Evolutionary conservation across 1,140 invertebrate species (phyloP).

Genomic region (Mesaphorura yosii): DNA sequence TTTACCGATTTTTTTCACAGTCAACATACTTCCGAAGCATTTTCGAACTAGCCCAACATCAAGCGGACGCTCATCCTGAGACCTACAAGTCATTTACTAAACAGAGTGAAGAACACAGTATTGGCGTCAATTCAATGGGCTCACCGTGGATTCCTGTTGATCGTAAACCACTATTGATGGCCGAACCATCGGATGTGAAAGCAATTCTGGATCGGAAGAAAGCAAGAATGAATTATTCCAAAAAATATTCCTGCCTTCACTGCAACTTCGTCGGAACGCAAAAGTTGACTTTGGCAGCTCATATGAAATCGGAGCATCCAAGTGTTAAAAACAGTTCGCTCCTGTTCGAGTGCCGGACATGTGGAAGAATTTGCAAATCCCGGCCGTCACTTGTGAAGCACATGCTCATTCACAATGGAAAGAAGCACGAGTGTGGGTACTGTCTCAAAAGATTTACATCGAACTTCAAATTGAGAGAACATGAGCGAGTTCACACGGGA

Average conservation of each 20-base stretch:
- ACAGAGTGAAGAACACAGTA: slow-evolving; percentile 1
- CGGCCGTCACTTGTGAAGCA: slow-evolving; percentile 21
- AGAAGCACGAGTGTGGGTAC: slow-evolving; percentile 10
- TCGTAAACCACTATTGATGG: no score
- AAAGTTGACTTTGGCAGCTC: no score
- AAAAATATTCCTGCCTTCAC: slow-evolving; percentile 4
- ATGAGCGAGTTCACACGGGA: slow-evolving; percentile 41
- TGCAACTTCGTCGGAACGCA: no score
- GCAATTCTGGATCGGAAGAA: neutral
- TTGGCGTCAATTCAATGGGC: neutral
- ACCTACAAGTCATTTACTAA: neutral
- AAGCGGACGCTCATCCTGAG: neutral
- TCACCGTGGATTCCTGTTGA: neutral
- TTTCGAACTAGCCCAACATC: neutral
- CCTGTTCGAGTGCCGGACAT: slow-evolving; percentile 19
- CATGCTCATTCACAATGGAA: slow-evolving; percentile 19
- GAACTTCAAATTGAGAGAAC: slow-evolving; percentile 35
- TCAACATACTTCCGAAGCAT: neutral
- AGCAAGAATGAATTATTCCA: slow-evolving; percentile 3
- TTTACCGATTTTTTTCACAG: neutral
- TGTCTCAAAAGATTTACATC: slow-evolving; percentile 23
- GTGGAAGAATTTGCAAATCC: slow-evolving; percentile 18
- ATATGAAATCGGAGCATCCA: no score
- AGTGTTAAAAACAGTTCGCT: no score
- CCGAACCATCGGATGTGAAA: no score